Evolutionary conservation across 2,797 vertebrate species (phyloP).

Genomic region (Sebastes cheni): DNA sequence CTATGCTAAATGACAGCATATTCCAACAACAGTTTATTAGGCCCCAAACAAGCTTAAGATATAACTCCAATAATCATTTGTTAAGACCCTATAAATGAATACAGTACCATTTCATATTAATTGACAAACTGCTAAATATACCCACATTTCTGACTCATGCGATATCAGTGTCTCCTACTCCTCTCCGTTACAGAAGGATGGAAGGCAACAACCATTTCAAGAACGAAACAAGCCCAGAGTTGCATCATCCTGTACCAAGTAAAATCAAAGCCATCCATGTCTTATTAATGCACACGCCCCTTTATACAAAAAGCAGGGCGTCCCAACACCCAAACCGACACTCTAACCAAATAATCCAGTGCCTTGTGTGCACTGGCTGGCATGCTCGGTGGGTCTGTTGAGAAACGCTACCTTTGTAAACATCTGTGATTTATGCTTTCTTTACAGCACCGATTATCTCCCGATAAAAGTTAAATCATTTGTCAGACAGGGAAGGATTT

Average conservation of each 20-base stretch:
- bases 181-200: conserved; percentile 9
- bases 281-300: conserved; percentile 60
- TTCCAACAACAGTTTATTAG: neutral
- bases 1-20: conserved; percentile 43
- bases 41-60: neutral
- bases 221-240: conserved; percentile 35
- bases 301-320: conserved; percentile 36
- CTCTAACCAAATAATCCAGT: neutral
- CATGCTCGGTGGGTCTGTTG: neutral
- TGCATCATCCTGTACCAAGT: conserved; percentile 39
- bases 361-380: neutral
- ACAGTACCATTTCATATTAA: neutral
- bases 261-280: conserved; percentile 39
- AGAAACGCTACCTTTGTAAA: conserved; percentile 20
- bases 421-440: conserved; percentile 38
- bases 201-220: conserved; percentile 44
- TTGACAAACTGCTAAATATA: conserved; percentile 6
- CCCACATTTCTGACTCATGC: conserved; percentile 27
- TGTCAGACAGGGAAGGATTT: conserved; percentile 17
- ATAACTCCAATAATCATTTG: conserved; percentile 3
- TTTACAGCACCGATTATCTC: conserved; percentile 43
- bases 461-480: conserved; percentile 31
- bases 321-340: neutral
- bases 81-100: neutral
- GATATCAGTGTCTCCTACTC: conserved; percentile 39